phyloP scores from a whole-genome alignment of 1,140 invertebrate genomes.

The Lordiphosa collinella region DNA sequence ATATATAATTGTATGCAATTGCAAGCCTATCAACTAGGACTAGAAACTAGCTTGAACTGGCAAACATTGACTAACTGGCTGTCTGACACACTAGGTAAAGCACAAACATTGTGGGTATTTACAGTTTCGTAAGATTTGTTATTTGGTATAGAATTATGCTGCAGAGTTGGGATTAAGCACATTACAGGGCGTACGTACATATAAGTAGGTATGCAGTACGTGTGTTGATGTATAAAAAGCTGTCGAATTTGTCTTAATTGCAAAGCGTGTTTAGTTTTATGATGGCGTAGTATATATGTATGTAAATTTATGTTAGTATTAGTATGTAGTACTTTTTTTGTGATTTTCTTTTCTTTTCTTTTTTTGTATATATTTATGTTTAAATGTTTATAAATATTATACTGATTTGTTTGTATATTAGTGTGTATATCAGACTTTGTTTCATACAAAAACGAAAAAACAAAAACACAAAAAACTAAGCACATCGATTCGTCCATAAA shows the following conservation, averaged over 20 bases:
- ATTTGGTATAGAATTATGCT: conserved; percentile 33
- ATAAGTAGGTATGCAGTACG: not conserved
- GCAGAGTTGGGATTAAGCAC: conserved; percentile 34
- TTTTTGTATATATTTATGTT: conserved; percentile 68
- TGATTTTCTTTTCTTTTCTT: conserved; percentile 9
- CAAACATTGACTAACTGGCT: conserved; percentile 34
- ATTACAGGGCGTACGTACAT: conserved; percentile 34
- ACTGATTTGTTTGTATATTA: conserved; percentile 72
- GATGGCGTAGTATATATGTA: conserved; percentile 27
- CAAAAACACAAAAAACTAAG: conserved; percentile 40
- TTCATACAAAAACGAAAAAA: conserved; percentile 52
- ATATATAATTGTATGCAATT: not conserved
- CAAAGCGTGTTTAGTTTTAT: conserved; percentile 49
- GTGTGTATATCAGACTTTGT: conserved; percentile 77
- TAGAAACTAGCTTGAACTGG: conserved; percentile 45
- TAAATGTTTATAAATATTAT: conserved; percentile 66
- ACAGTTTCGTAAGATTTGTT: conserved; percentile 38
- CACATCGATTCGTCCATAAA: conserved; percentile 75
- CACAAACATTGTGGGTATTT: conserved; percentile 60
- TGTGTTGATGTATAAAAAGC: conserved; percentile 29
- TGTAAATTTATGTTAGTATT: conserved; percentile 23
- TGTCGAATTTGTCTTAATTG: conserved; percentile 41
- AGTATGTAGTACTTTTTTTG: conserved; percentile 21
- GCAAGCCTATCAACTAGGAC: conserved; percentile 28
- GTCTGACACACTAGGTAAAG: conserved; percentile 39